Conservation (phyloP, 1,140 invertebrate genomes). For the Drosophila simulans region DNA sequence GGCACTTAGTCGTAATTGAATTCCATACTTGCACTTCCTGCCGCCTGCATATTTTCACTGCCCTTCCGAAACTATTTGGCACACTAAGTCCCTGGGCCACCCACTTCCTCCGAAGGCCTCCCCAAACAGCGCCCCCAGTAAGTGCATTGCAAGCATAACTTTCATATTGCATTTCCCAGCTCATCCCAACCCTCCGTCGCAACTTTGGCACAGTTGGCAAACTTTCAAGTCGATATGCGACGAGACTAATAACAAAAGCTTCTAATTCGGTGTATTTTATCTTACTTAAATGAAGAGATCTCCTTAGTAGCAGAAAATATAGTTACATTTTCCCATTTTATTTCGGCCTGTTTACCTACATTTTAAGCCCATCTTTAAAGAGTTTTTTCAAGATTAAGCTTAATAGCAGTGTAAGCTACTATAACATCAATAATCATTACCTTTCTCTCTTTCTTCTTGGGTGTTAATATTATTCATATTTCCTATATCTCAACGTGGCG, state of each 20-base stretch:
- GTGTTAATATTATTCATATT: slow-evolving; percentile 31
- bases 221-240: slow-evolving; percentile 59
- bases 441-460: slow-evolving; percentile 7
- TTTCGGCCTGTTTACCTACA: slow-evolving; percentile 25
- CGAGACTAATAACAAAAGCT: neutral
- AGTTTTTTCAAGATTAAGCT: slow-evolving; percentile 46
- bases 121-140: slow-evolving; percentile 3
- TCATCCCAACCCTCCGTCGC: neutral
- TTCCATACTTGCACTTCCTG: slow-evolving; percentile 52
- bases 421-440: slow-evolving; percentile 18
- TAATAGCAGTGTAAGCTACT: slow-evolving; percentile 39
- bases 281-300: too few species aligned
- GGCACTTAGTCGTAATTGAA: slow-evolving; percentile 66
- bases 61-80: slow-evolving; percentile 51
- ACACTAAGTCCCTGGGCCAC: slow-evolving; percentile 23
- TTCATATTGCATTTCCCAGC: slow-evolving; percentile 50
- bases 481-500: slow-evolving; percentile 16
- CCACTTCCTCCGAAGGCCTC: neutral
- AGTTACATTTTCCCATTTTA: slow-evolving; percentile 12
- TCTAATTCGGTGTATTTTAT: neutral
- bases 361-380: slow-evolving; percentile 29
- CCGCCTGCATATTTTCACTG: slow-evolving; percentile 31
- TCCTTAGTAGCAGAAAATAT: neutral
- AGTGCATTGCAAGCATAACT: slow-evolving; percentile 70
- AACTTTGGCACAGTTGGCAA: slow-evolving; percentile 54